A percentile compares a stretch with the other conserved stretches of the same genome.
phyloP scores from a whole-genome alignment of 2,113 vertebrate species.

The Cercopithecus mona region DNA sequence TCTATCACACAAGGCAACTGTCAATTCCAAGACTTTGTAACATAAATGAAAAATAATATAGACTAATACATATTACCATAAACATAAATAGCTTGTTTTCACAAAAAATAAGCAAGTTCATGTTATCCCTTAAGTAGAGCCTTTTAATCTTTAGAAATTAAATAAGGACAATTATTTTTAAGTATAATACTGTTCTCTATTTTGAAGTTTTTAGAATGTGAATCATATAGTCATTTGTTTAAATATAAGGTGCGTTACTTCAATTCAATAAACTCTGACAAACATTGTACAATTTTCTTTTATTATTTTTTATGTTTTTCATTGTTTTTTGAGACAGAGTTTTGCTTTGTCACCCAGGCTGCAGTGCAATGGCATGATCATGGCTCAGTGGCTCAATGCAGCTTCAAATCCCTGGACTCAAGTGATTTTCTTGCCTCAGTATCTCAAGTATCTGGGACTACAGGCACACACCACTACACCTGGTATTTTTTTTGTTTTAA shows the following conservation, averaged over 20 bases:
- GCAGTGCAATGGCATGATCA: too few relatives aligned
- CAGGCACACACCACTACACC: too few relatives aligned
- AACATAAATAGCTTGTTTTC: not conserved
- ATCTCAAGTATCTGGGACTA: too few relatives aligned
- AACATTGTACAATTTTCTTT: not conserved
- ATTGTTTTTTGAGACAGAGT: too few relatives aligned
- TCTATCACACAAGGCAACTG: not conserved
- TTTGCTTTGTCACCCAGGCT: too few relatives aligned
- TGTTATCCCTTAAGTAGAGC: not conserved
- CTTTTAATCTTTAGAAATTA: not conserved
- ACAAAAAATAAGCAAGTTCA: not conserved
- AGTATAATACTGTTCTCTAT: not conserved
- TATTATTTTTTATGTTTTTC: too few relatives aligned
- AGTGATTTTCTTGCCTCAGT: too few relatives aligned
- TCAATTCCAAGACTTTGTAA: not conserved
- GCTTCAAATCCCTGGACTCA: too few relatives aligned
- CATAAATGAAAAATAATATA: not conserved
- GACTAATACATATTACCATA: not conserved
- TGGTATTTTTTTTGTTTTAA: too few relatives aligned
- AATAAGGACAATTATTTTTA: not conserved
- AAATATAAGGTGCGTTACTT: not conserved
- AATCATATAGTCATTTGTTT: not conserved
- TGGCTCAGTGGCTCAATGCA: too few relatives aligned
- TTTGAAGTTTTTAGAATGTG: not conserved
- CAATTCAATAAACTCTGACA: not conserved